Evolutionary conservation across 2,113 vertebrate species (phyloP).

Genomic region (Dasyornis broadbenti): DNA sequence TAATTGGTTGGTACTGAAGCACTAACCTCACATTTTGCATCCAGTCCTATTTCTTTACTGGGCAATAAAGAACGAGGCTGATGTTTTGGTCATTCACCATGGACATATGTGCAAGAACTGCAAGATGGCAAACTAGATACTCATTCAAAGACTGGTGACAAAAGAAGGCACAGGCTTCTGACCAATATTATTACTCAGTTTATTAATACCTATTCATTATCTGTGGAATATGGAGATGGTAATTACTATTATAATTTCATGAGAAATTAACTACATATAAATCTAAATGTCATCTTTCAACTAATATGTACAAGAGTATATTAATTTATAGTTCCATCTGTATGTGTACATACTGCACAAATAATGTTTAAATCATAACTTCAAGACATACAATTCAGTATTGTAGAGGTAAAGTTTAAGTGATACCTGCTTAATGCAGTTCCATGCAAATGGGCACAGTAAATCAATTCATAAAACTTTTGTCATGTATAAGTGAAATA

Average conservation of each 20-base stretch:
- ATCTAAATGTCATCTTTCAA: not conserved
- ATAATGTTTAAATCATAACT: not conserved
- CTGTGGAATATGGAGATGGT: not conserved
- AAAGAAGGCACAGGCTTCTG: not conserved
- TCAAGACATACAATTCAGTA: not conserved
- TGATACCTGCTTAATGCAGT: not conserved
- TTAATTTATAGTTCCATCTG: not conserved
- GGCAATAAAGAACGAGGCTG: not conserved
- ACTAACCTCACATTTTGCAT: not conserved
- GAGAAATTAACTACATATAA: not conserved
- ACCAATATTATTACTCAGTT: not conserved
- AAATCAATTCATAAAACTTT: conserved; percentile 20
- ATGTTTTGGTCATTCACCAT: not conserved
- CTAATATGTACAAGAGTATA: not conserved
- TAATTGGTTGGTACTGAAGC: not conserved
- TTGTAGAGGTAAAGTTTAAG: not conserved
- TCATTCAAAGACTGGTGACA: not conserved
- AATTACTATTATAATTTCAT: not conserved
- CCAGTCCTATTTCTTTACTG: not conserved
- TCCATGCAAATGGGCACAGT: not conserved
- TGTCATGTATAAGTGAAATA: not conserved
- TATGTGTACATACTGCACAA: not conserved
- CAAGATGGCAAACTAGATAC: not conserved
- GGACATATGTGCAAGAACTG: not conserved
- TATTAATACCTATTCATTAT: not conserved